phyloP scores from a whole-genome alignment of 2,888 invertebrate species.

The Latrodectus elegans region DNA sequence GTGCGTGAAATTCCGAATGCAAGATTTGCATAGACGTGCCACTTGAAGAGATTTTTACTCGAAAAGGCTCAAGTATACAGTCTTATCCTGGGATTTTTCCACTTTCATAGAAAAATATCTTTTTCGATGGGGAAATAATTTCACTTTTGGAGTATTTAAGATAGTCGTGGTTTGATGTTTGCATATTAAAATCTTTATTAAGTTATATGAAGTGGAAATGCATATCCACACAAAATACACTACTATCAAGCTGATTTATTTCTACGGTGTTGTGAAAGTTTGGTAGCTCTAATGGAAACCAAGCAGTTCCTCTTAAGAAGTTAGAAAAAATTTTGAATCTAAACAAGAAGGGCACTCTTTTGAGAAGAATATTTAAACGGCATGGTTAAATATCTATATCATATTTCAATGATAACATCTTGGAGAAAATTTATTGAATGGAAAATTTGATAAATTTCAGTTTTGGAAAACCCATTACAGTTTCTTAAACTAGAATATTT shows the following conservation, averaged over 20 bases:
- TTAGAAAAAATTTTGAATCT: no score
- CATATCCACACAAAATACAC: neutral
- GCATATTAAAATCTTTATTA: conserved; percentile 17
- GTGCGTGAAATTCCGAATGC: conserved; percentile 65
- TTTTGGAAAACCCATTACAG: no score
- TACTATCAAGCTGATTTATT: neutral
- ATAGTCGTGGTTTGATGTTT: neutral
- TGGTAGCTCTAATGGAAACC: neutral
- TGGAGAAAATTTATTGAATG: no score
- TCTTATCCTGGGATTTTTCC: conserved; percentile 31
- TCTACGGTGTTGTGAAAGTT: conserved; percentile 1
- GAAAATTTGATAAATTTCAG: no score
- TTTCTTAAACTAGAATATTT: no score
- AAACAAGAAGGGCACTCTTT: no score
- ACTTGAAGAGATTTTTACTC: conserved; percentile 23
- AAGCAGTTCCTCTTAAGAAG: no score
- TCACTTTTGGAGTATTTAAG: conserved; percentile 14
- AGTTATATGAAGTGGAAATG: conserved; percentile 7
- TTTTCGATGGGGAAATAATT: conserved; percentile 14
- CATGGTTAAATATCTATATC: no score
- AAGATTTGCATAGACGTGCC: conserved; percentile 63
- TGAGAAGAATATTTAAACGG: no score
- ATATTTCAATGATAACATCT: no score
- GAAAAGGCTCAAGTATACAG: conserved; percentile 44
- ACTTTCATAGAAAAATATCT: conserved; percentile 24